These are phyloP conservation scores for Lucinisca nassula DNA, from an alignment of 2,888 invertebrate genomes.

Conservation along the genomic window DNA sequence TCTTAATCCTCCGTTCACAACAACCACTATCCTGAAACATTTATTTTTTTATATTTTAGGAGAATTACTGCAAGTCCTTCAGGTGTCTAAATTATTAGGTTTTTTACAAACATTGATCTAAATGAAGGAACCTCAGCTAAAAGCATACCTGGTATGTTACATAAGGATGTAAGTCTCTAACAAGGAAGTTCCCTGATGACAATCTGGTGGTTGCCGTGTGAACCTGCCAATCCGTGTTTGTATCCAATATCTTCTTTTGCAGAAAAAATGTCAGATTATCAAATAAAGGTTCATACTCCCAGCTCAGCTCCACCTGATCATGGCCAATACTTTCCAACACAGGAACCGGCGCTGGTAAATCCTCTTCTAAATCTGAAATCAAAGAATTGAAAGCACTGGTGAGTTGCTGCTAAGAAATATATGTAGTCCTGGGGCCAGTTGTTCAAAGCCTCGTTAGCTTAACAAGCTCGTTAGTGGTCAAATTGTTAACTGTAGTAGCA, in stretches of 20 bases:
- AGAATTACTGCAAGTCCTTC: no score
- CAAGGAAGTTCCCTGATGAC: conserved; percentile 83
- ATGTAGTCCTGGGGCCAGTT: no score
- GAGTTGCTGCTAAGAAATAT: no score
- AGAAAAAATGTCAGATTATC: conserved; percentile 90
- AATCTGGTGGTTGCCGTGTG: conserved; percentile 89
- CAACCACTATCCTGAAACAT: no score
- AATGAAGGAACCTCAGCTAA: no score
- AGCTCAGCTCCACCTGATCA: conserved; percentile 93
- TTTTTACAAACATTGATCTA: no score
- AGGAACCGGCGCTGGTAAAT: conserved; percentile 90
- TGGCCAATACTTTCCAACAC: conserved; percentile 93
- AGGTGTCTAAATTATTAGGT: no score
- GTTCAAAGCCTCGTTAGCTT: no score
- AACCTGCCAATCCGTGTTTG: conserved; percentile 93
- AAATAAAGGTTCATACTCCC: conserved; percentile 89
- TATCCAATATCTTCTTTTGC: conserved; percentile 91
- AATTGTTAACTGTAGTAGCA: no score
- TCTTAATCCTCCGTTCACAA: no score
- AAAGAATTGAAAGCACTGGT: background rate
- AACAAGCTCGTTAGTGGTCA: no score
- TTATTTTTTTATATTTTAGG: no score
- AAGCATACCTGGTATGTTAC: conserved; percentile 94
- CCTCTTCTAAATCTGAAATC: conserved; percentile 50
- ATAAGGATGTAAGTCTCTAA: conserved; percentile 95